These are phyloP conservation scores for Trochalopteron elliotii DNA, from an alignment of 2,113 vertebrate species.

Conservation along the genomic window DNA sequence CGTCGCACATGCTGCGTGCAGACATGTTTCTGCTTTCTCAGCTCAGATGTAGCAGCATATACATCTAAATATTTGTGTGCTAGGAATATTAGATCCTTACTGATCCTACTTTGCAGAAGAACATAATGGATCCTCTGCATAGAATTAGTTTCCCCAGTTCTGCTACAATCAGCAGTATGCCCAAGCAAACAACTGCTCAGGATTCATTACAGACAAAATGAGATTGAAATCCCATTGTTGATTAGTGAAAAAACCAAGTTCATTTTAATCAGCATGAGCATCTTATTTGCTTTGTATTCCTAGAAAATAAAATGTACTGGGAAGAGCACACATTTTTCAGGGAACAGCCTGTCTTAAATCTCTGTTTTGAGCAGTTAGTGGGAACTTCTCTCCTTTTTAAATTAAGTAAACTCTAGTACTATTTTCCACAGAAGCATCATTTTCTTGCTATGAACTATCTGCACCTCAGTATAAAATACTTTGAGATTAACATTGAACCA, in stretches of 20 bases:
- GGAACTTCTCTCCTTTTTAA: not conserved
- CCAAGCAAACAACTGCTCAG: not conserved
- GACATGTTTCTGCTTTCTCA: not conserved
- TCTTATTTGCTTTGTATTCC: not conserved
- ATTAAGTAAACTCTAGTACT: not conserved
- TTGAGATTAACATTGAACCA: not conserved
- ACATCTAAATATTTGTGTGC: not conserved
- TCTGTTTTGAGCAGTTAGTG: not conserved
- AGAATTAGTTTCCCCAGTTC: not conserved
- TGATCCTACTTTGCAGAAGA: not conserved
- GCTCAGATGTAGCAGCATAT: not conserved
- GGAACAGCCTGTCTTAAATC: not conserved
- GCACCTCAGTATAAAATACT: not conserved
- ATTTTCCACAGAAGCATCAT: not conserved
- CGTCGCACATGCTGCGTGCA: fast-evolving
- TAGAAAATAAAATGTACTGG: not conserved
- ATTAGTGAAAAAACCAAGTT: not conserved
- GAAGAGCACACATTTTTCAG: not conserved
- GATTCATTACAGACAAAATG: not conserved
- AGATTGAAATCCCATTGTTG: not conserved
- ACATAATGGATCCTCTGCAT: not conserved
- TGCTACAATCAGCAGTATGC: not conserved
- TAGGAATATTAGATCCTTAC: not conserved
- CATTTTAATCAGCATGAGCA: not conserved
- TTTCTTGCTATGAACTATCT: not conserved